These are phyloP conservation scores for Halyomorpha halys DNA, from an alignment of 1,140 invertebrate genomes.

Conservation along the genomic window DNA sequence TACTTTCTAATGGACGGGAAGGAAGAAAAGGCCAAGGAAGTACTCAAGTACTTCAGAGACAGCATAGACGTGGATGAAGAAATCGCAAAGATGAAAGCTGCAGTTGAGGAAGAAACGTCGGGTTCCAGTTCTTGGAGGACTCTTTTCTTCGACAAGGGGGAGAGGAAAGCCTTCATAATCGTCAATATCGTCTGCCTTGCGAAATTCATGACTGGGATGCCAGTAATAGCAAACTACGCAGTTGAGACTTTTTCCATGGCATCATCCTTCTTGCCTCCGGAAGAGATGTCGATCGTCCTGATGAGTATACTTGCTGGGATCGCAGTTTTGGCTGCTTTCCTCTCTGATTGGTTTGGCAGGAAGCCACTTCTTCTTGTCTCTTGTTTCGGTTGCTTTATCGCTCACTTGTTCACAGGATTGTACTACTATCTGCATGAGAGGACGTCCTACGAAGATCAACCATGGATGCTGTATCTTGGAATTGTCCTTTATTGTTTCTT, in stretches of 20 bases:
- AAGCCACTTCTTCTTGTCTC: slow-evolving; percentile 16
- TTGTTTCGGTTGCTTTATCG: slow-evolving; percentile 8
- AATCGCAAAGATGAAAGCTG: not conserved
- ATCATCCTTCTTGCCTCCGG: not conserved
- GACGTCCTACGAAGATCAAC: not conserved
- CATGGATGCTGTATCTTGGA: slow-evolving; percentile 35
- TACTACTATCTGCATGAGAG: slow-evolving; percentile 15
- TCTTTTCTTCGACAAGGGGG: not conserved
- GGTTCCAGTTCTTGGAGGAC: slow-evolving; percentile 4
- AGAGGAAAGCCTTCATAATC: slow-evolving; percentile 2
- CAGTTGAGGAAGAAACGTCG: not conserved
- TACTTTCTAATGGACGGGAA: slow-evolving; percentile 50
- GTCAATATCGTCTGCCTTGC: not conserved
- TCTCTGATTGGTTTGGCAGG: slow-evolving; percentile 16
- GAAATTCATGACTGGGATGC: slow-evolving; percentile 10
- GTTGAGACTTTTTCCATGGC: slow-evolving; percentile 11
- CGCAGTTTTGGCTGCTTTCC: not conserved
- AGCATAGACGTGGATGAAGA: slow-evolving; percentile 11
- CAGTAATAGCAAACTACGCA: slow-evolving; percentile 10
- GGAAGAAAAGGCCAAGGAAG: slow-evolving; percentile 47
- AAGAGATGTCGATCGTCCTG: slow-evolving; percentile 3
- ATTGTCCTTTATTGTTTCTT: slow-evolving; percentile 36
- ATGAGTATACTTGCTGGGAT: not conserved
- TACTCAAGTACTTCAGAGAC: slow-evolving; percentile 54
- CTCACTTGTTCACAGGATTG: not conserved